These are phyloP conservation scores for Mugil cephalus DNA, from an alignment of 2,113 vertebrate genomes.

Conservation along the genomic window DNA sequence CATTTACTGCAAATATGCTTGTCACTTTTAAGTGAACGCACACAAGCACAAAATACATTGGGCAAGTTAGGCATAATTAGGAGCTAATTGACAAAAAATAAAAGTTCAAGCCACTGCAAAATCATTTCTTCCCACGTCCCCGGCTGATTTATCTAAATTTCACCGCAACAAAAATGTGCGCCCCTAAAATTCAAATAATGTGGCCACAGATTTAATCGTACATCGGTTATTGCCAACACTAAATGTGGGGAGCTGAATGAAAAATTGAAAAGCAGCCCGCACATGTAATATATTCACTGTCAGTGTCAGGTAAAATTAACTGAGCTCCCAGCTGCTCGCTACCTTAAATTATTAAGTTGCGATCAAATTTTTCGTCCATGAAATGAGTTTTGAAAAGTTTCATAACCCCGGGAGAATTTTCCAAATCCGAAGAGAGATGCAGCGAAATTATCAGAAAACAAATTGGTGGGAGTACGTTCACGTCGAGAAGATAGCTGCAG, in stretches of 20 bases:
- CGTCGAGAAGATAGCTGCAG: too few relatives aligned
- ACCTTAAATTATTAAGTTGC: not conserved
- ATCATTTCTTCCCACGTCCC: too few relatives aligned
- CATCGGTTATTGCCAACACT: not conserved
- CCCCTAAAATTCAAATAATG: too few relatives aligned
- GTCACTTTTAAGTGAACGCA: not conserved
- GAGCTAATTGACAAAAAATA: too few relatives aligned
- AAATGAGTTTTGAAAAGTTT: not conserved
- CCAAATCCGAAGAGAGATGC: too few relatives aligned
- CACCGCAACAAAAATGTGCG: too few relatives aligned
- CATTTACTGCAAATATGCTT: not conserved
- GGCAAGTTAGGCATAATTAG: too few relatives aligned
- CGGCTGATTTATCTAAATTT: too few relatives aligned
- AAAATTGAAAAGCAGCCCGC: not conserved
- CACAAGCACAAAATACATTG: too few relatives aligned
- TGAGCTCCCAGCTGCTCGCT: not conserved
- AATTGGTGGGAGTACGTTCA: too few relatives aligned
- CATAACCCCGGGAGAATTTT: not conserved
- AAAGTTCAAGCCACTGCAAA: too few relatives aligned
- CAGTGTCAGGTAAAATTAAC: not conserved
- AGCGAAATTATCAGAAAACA: too few relatives aligned
- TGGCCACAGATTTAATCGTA: not conserved
- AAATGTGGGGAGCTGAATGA: not conserved
- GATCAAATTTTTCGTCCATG: not conserved
- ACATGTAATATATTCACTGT: not conserved